Conservation (phyloP, 2,113 vertebrate genomes). For the Hydropotes inermis region DNA sequence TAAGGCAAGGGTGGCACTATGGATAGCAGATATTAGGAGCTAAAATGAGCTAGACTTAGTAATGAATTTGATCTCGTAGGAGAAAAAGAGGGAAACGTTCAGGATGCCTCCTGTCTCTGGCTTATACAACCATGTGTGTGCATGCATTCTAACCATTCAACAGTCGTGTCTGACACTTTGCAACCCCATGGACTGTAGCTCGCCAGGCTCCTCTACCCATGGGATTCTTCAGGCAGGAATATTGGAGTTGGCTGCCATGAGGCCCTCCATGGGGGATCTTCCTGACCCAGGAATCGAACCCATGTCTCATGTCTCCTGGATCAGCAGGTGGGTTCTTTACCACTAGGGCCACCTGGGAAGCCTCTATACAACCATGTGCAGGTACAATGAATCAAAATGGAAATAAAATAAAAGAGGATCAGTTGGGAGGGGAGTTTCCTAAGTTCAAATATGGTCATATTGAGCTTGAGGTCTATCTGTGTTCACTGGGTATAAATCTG, state of each 20-base stretch:
- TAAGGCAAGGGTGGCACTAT: background rate
- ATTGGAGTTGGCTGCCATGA: background rate
- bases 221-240: background rate
- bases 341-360: background rate
- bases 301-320: background rate
- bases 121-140: background rate
- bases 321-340: background rate
- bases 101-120: background rate
- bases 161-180: background rate
- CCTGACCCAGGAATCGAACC: background rate
- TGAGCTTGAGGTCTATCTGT: background rate
- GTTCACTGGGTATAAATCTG: background rate
- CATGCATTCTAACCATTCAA: background rate
- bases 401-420: background rate
- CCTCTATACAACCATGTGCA: background rate
- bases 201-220: background rate
- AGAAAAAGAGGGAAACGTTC: background rate
- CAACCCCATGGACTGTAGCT: background rate
- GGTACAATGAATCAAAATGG: background rate
- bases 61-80: background rate
- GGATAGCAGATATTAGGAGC: background rate
- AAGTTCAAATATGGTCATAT: background rate
- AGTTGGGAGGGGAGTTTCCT: background rate
- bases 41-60: background rate
- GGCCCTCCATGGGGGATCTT: background rate